A percentile compares a stretch with the other conserved stretches of the same genome.
Conservation (phyloP, 2,888 invertebrate genomes). For the Lapara coniferarum region DNA sequence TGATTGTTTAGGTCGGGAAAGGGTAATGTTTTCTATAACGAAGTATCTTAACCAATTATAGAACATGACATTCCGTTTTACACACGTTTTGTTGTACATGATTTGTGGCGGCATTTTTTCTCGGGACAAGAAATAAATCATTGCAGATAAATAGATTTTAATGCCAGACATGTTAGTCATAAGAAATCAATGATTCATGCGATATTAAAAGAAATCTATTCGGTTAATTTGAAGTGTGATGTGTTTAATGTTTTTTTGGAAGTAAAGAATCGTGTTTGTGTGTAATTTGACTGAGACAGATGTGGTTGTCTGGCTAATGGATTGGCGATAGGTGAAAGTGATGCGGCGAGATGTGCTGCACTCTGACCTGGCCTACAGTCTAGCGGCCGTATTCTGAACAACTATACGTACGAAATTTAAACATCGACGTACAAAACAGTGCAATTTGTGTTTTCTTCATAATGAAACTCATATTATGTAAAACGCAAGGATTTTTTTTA, state of each 20-base stretch:
- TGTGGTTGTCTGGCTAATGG: slow-evolving; percentile 69
- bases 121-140: slow-evolving; percentile 35
- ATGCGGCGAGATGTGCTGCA: slow-evolving; percentile 58
- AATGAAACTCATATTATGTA: too few species aligned
- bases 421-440: too few species aligned
- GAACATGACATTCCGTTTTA: slow-evolving; percentile 47
- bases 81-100: slow-evolving; percentile 32
- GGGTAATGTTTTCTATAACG: slow-evolving; percentile 60
- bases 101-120: slow-evolving; percentile 24
- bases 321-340: slow-evolving; percentile 68
- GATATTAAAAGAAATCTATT: slow-evolving; percentile 44
- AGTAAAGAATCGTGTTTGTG: slow-evolving; percentile 66
- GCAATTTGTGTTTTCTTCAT: too few species aligned
- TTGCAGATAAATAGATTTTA: slow-evolving; percentile 32
- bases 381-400: slow-evolving; percentile 37
- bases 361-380: slow-evolving; percentile 57
- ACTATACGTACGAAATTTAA: background rate
- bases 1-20: slow-evolving; percentile 61
- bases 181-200: slow-evolving; percentile 47
- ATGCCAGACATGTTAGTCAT: slow-evolving; percentile 36
- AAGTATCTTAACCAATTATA: slow-evolving; percentile 48
- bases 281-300: slow-evolving; percentile 72
- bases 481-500: too few species aligned
- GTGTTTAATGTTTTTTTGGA: slow-evolving; percentile 46
- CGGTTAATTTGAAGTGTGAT: slow-evolving; percentile 39